phyloP scores from a whole-genome alignment of 2,113 vertebrate species.

The Myanophis thanlyinensis region DNA sequence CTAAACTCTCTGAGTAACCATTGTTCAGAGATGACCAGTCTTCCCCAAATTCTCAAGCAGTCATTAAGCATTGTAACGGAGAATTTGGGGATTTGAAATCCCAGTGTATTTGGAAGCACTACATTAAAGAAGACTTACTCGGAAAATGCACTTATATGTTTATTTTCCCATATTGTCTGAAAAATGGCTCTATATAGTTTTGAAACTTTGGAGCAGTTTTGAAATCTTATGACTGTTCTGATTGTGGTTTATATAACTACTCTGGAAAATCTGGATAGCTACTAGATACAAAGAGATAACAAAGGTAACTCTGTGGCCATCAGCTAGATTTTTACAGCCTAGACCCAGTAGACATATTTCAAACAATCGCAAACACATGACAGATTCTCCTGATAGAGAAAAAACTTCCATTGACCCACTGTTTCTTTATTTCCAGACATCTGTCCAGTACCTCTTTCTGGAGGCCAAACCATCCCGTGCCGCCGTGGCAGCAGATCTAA shows the following conservation, averaged over 20 bases:
- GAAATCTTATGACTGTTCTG: not conserved
- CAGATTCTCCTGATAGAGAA: not conserved
- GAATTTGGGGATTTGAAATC: not conserved
- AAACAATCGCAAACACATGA: not conserved
- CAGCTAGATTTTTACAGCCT: not conserved
- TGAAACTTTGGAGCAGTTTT: not conserved
- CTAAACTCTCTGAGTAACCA: not conserved
- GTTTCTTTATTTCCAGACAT: constrained; percentile 61
- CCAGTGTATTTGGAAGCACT: not conserved
- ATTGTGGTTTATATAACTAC: not conserved
- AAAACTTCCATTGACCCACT: not conserved
- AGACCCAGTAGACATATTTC: not conserved
- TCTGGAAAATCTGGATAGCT: not conserved
- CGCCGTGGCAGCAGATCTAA: constrained; percentile 41
- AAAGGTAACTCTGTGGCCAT: not conserved
- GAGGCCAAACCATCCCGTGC: constrained; percentile 37
- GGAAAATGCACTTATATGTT: not conserved
- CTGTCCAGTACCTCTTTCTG: constrained; percentile 45
- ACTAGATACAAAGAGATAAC: not conserved
- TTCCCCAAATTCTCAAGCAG: not conserved
- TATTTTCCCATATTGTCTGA: not conserved
- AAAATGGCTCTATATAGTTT: not conserved
- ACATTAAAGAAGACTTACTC: not conserved
- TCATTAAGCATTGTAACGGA: not conserved
- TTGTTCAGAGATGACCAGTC: not conserved